Base-by-base conservation (phyloP, 2,888 invertebrate species). In the Cosmopolites sordidus region DNA sequence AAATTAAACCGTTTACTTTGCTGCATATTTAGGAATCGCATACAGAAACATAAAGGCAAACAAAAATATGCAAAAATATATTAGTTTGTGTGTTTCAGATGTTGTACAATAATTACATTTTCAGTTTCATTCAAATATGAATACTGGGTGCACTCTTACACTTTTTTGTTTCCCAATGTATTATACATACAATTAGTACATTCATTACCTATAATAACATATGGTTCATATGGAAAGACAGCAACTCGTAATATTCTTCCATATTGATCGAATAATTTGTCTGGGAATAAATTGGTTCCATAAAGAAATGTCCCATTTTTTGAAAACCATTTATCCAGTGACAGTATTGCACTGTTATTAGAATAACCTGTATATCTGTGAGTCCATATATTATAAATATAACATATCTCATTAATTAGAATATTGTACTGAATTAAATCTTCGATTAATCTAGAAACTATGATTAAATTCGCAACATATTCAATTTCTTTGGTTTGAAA, bases 181-280 rank as follows among this genome's bases (percentile, higher is more conserved):
- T n/a, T n/a, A n/a, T n/a, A n/a, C n/a, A n/a, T n/a, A n/a, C n/a
- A n/a, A n/a, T n/a, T n/a, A n/a, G n/a, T n/a, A n/a, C n/a, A n/a
- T n/a, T n/a, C n/a, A n/a, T 63, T 64, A 70, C 72, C 69, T 18
- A 70, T 58, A 46, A 82, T 70, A n/a, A 73, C 73, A 62, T 83
- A 83, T 0, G 83, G 83, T 61, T 78, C 78, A 62, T 84, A 84
- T 29, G 75, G 76, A 65, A 84, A 82, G 51, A 78, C 76, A 8
- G 81, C 79, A 17, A 80, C 73, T 64, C 70, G 78, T 3, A 83
- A 61, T 1, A 60, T 63, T 69, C 70, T 64, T 33, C 71, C 69
- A 49, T 63, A 48, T 52, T 70, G 79, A 75, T 43, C 77, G 62
- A 46, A 61, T 56, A 66, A 75, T 49, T 67, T 67, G 56, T 66